Evolutionary conservation across 2,113 vertebrate genomes (phyloP).

Genomic region (Antechinus flavipes): DNA sequence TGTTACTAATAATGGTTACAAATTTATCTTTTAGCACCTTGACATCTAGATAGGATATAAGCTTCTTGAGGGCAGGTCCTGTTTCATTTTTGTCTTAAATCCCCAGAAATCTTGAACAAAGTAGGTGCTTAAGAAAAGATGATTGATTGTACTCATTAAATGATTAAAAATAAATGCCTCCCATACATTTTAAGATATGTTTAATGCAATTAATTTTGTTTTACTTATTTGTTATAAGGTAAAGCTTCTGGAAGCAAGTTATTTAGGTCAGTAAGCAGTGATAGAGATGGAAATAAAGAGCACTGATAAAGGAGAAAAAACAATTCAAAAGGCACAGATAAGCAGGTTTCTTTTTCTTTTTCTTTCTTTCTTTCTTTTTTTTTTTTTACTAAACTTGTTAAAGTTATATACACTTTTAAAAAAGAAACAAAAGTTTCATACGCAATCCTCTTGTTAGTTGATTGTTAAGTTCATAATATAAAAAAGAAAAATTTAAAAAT

Average conservation of each 20-base stretch:
- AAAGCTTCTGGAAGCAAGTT: not conserved
- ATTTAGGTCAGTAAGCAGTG: not conserved
- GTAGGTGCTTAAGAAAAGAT: not conserved
- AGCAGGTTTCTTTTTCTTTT: not conserved
- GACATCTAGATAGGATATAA: not conserved
- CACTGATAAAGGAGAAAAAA: not conserved
- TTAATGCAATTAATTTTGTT: not conserved
- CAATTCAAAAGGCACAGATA: not conserved
- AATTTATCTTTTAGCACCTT: not conserved
- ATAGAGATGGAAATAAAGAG: not conserved
- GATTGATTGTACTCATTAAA: not conserved
- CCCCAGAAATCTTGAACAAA: not conserved
- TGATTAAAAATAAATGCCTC: not conserved
- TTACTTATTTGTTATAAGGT: not conserved
- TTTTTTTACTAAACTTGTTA: not conserved
- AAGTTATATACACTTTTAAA: not conserved
- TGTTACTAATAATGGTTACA: not conserved
- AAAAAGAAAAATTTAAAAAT: not conserved
- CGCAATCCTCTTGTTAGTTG: not conserved
- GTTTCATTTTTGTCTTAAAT: not conserved
- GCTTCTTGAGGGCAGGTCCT: not conserved
- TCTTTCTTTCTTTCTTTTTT: too few relatives aligned
- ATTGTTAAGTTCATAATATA: not conserved
- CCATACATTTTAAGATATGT: not conserved
- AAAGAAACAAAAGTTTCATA: not conserved